These are phyloP conservation scores for Dinomys branickii DNA, from an alignment of 2,113 vertebrate genomes.

Conservation along the genomic window DNA sequence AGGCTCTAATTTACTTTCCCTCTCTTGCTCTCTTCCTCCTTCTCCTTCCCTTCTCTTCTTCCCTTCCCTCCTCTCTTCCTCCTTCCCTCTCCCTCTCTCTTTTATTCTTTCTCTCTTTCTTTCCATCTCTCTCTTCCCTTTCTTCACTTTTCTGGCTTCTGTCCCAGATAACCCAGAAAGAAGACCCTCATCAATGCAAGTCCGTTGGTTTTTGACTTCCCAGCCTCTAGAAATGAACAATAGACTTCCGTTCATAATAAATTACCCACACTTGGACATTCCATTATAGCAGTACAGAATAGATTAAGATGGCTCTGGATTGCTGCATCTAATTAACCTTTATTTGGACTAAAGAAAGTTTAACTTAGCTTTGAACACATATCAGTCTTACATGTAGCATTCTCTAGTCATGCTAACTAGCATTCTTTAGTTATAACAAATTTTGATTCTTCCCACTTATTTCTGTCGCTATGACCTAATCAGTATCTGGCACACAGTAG, in stretches of 20 bases:
- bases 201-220: not conserved
- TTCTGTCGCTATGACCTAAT: not conserved
- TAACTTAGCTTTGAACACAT: conserved; percentile 19
- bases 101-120: not conserved
- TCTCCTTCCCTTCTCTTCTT: not conserved
- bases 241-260: not conserved
- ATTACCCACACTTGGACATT: not conserved
- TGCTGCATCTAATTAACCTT: not conserved
- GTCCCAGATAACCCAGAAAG: not conserved
- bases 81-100: fast-evolving
- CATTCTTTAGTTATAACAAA: not conserved
- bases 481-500: not conserved
- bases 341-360: not conserved
- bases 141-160: not conserved
- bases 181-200: not conserved
- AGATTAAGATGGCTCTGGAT: not conserved
- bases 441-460: conserved; percentile 26
- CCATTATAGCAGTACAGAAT: not conserved
- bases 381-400: not conserved
- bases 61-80: too few relatives aligned
- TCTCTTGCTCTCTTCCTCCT: not conserved
- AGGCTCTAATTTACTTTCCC: not conserved
- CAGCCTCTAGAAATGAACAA: not conserved
- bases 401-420: not conserved
- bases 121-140: too few relatives aligned